Base-by-base conservation (phyloP, 2,888 invertebrate genomes). In the Drosophila prostipennis region DNA sequence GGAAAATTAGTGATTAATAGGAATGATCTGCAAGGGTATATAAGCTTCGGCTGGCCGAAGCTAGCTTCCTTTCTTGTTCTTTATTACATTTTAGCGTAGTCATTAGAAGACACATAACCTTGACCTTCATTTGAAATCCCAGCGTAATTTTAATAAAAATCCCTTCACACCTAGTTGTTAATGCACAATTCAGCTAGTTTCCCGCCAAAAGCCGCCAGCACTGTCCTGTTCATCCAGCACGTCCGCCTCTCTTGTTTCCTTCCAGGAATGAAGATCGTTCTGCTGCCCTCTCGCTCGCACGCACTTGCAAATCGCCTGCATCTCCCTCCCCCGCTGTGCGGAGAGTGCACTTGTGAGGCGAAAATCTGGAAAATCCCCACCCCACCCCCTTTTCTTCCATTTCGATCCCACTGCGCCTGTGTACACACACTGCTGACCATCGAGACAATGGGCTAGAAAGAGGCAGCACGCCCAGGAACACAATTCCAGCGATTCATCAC, bases 351-450 rank as follows among this genome's bases (percentile, higher is more conserved):
- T 65, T 72, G 53, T 61, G 14, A 14, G 52, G 36, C 43, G 11
- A 32, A 48, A 45, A 56, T 26, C 45, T 39, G 26, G 54, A 56
- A 56, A 53, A 53, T 26, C 36, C 54, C 19, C 29, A 10, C 32
- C 32, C 46, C 36, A 11, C 11, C 16, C 53, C 23, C n/a, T 34
- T 48, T 29, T 7, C 7, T 2, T 7, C 7, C 1, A 7, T 29
- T 29, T 29, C 29, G 39, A 58, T 64, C 58, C 71, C 60, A 61
- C 65, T 56, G 69, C 49, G 59, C 57, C 65, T 88, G 89, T 88
- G 72, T 84, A 82, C 89, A 87, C 89, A 87, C 89, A 89, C 89
- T 79, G 76, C 49, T 74, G 87, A 73, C 87, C 77, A 74, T 87
- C 76, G 89, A 73, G 32, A 60, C 70, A 63, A 71, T 64, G 46